Conservation (phyloP, 2,888 invertebrate species). For the Escarpia spicata region DNA sequence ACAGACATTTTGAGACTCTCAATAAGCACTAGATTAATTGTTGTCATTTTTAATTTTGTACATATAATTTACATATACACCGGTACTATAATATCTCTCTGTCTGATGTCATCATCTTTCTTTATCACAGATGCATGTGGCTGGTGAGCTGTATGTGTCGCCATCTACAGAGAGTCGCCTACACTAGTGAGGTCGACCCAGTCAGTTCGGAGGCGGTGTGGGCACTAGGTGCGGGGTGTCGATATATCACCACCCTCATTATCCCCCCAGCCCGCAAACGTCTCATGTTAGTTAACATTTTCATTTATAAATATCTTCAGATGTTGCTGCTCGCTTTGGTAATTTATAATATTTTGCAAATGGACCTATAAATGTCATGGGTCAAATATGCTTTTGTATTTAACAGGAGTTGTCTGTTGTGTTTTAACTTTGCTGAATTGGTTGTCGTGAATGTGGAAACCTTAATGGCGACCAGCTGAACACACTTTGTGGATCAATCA, state of each 20-base stretch:
- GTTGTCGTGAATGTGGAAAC: too few relatives aligned
- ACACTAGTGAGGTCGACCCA: conserved; percentile 54
- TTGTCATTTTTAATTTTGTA: too few relatives aligned
- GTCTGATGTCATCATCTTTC: not conserved
- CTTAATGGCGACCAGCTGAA: too few relatives aligned
- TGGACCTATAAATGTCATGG: not conserved
- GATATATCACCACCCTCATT: conserved; percentile 52
- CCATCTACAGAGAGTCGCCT: conserved; percentile 52
- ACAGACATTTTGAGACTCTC: too few relatives aligned
- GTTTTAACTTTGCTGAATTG: too few relatives aligned
- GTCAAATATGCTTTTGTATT: too few relatives aligned
- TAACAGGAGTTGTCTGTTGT: too few relatives aligned
- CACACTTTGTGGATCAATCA: too few relatives aligned
- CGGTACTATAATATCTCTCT: not conserved
- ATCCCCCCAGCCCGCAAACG: conserved; percentile 48
- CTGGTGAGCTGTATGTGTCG: conserved; percentile 58
- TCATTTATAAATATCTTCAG: not conserved
- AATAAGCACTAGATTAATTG: too few relatives aligned
- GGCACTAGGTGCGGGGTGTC: conserved; percentile 62
- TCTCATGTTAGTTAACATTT: not conserved
- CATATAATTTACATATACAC: not conserved
- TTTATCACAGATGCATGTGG: conserved; percentile 56
- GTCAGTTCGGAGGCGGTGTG: conserved; percentile 59
- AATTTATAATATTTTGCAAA: not conserved
- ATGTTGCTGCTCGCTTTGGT: not conserved